These are phyloP conservation scores for Polyommatus icarus DNA, from an alignment of 2,888 invertebrate genomes.

Conservation along the genomic window DNA sequence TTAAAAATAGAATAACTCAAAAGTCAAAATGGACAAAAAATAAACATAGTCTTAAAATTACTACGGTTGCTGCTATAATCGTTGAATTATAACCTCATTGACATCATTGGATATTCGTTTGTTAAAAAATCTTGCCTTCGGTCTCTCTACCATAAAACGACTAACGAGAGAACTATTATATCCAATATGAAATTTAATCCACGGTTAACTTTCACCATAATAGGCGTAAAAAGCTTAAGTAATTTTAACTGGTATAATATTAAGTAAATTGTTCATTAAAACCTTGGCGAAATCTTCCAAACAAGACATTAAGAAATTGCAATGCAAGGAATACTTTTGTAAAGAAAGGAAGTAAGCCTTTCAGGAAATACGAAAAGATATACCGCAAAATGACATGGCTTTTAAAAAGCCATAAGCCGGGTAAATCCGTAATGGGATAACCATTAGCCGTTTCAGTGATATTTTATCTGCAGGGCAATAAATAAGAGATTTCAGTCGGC, in stretches of 20 bases:
- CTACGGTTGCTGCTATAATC: too few relatives aligned
- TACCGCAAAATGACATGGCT: neutral
- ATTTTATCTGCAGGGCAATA: slow-evolving; percentile 6
- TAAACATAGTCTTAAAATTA: too few relatives aligned
- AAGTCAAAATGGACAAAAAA: too few relatives aligned
- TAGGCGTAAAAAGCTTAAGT: neutral
- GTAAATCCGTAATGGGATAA: slow-evolving; percentile 7
- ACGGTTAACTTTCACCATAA: too few relatives aligned
- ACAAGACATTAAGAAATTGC: neutral
- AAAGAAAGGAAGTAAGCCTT: neutral
- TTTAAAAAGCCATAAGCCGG: slow-evolving; percentile 6
- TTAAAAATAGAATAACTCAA: too few relatives aligned
- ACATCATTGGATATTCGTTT: too few relatives aligned
- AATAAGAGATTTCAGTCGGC: slow-evolving; percentile 20
- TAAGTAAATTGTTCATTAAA: neutral
- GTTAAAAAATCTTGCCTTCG: too few relatives aligned
- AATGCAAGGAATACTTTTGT: neutral
- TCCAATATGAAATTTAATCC: too few relatives aligned
- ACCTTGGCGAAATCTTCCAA: neutral
- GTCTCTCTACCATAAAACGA: too few relatives aligned
- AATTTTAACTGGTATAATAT: neutral
- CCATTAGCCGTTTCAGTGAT: slow-evolving; percentile 22
- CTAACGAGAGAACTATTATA: too few relatives aligned
- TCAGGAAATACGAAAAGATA: neutral
- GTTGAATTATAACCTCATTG: too few relatives aligned